Conservation (phyloP, 64 coral and sea anemone species). For the Dendrophyllia cribrosa region DNA sequence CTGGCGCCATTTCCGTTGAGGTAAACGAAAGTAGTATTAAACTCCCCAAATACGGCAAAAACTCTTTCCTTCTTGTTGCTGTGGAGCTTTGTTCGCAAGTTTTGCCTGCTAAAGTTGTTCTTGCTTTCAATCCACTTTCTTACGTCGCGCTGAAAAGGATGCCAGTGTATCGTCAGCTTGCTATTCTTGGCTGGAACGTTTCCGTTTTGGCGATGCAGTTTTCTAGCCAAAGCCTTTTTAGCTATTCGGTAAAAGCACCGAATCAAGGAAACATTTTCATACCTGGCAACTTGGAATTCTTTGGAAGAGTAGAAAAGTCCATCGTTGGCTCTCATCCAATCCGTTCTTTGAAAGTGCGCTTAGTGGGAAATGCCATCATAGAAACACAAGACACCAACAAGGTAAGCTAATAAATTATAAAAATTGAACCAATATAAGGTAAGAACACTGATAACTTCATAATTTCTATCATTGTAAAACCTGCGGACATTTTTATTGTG, state of each 20-base stretch:
- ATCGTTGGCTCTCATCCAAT: not conserved
- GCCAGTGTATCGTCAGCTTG: conserved; percentile 26
- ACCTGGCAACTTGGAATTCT: conserved; percentile 25
- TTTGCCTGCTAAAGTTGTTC: not conserved
- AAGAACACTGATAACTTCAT: not conserved
- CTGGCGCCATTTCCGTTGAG: not conserved
- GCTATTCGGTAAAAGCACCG: not conserved
- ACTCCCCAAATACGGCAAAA: conserved; percentile 23
- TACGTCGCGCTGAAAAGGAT: conserved; percentile 11
- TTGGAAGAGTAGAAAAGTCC: conserved; percentile 19
- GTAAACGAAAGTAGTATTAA: not conserved
- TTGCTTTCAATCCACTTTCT: conserved; percentile 33
- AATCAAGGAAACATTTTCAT: not conserved
- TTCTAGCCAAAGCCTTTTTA: not conserved
- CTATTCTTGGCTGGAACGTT: not conserved
- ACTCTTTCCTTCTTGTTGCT: not conserved
- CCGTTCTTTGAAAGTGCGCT: not conserved
- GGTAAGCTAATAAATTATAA: not conserved
- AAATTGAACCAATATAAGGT: not conserved
- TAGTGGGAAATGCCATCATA: not conserved
- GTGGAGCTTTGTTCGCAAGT: conserved; percentile 27
- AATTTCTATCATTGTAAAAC: too few relatives aligned
- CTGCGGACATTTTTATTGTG: too few relatives aligned
- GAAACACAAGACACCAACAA: not conserved
- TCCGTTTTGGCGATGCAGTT: conserved; percentile 28